Evolutionary conservation across 2,113 vertebrate genomes (phyloP).

Genomic region (Eidolon helvum): DNA sequence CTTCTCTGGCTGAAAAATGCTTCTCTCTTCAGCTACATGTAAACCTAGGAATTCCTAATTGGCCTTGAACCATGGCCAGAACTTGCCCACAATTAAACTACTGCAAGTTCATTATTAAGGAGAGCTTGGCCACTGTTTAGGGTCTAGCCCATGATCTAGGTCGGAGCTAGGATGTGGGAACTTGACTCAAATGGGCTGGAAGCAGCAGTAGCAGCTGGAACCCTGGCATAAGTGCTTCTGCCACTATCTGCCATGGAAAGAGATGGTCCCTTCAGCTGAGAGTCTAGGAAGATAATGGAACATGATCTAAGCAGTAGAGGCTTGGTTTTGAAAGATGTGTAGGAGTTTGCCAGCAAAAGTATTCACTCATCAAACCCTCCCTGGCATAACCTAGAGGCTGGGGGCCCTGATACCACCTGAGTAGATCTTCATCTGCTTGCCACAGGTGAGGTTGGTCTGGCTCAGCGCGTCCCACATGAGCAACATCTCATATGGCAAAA

Average conservation of each 20-base stretch:
- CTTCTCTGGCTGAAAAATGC: neutral
- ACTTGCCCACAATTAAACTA: neutral
- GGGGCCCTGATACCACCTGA: slow-evolving; percentile 46
- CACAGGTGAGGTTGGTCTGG: slow-evolving; percentile 79
- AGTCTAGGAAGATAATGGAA: neutral
- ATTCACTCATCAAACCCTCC: neutral
- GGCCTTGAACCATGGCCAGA: neutral
- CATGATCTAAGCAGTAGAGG: too few relatives aligned
- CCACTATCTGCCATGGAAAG: neutral
- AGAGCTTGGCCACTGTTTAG: neutral
- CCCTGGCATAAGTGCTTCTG: neutral
- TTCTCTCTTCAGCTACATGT: neutral
- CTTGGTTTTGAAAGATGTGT: neutral
- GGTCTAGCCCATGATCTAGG: too few relatives aligned
- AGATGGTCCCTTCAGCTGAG: neutral
- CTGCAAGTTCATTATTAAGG: neutral
- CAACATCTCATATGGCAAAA: slow-evolving; percentile 85
- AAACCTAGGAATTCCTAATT: neutral
- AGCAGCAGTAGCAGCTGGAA: neutral
- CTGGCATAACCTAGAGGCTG: neutral
- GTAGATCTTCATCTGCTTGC: neutral
- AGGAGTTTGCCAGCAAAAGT: neutral
- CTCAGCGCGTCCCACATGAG: slow-evolving; percentile 87
- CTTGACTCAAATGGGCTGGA: neutral
- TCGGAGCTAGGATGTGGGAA: neutral